A percentile compares a stretch with the other conserved stretches of the same genome.
phyloP scores from a whole-genome alignment of 2,797 vertebrate genomes.

The Malacoraja senta region DNA sequence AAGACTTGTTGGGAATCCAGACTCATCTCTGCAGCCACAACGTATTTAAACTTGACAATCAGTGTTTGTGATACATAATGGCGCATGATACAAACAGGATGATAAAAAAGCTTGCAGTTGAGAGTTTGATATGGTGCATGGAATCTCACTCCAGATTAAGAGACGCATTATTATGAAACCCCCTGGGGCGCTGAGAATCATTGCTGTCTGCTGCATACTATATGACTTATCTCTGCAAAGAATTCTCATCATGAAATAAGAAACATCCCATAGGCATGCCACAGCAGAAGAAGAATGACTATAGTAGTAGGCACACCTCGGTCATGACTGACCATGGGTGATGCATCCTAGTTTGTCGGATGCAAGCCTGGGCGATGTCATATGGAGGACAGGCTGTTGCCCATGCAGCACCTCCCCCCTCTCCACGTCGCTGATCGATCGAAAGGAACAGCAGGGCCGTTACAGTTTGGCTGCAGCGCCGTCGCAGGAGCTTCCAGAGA shows the following conservation, averaged over 20 bases:
- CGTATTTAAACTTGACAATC: background rate
- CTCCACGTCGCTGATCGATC: no score
- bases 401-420: no score
- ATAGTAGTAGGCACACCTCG: background rate
- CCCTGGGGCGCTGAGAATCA: background rate
- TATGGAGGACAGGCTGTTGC: no score
- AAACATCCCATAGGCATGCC: background rate
- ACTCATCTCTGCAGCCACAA: background rate
- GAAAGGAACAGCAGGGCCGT: no score
- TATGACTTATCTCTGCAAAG: background rate
- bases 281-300: background rate
- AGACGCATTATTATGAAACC: background rate
- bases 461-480: no score
- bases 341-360: no score
- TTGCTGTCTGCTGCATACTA: background rate
- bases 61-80: background rate
- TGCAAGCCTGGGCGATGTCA: no score
- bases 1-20: background rate
- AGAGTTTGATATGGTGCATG: background rate
- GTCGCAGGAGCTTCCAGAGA: no score
- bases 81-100: no score
- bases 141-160: background rate
- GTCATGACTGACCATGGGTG: no score
- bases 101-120: background rate
- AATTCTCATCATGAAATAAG: background rate